A percentile compares a stretch with the other conserved stretches of the same genome.
Conservation (phyloP, 1,140 invertebrate species). For the Heliconius congener region DNA sequence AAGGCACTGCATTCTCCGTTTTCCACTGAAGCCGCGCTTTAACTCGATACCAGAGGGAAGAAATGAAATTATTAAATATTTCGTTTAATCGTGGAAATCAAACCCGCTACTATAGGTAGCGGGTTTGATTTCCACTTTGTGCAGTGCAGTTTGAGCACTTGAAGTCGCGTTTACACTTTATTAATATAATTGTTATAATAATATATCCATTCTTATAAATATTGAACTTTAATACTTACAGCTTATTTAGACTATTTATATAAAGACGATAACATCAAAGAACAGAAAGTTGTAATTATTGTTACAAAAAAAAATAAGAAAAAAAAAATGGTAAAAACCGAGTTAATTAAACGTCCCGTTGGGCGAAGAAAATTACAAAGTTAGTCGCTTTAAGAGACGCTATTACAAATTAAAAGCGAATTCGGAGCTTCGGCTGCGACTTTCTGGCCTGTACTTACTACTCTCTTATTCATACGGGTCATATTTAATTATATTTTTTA, state of each 20-base stretch:
- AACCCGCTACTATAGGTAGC: too few species aligned
- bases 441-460: constrained; percentile 7
- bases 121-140: too few species aligned
- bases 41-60: too few species aligned
- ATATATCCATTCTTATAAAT: not conserved
- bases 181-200: not conserved
- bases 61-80: too few species aligned
- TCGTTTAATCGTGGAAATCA: too few species aligned
- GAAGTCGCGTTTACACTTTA: too few species aligned
- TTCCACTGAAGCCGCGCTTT: too few species aligned
- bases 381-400: constrained; percentile 45
- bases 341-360: constrained; percentile 57
- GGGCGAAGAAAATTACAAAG: constrained; percentile 52
- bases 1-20: too few species aligned
- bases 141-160: too few species aligned
- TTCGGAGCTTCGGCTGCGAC: not conserved
- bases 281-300: constrained; percentile 56
- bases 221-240: not conserved
- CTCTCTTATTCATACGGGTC: constrained; percentile 8
- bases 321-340: constrained; percentile 50
- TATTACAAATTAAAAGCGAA: constrained; percentile 55
- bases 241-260: not conserved
- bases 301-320: constrained; percentile 40
- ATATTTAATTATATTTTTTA: not conserved
- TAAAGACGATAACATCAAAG: constrained; percentile 51